These are phyloP conservation scores for cattle (Bos taurus) DNA, from an alignment of 2,113 vertebrate genomes.

Conservation along the genomic window DNA sequence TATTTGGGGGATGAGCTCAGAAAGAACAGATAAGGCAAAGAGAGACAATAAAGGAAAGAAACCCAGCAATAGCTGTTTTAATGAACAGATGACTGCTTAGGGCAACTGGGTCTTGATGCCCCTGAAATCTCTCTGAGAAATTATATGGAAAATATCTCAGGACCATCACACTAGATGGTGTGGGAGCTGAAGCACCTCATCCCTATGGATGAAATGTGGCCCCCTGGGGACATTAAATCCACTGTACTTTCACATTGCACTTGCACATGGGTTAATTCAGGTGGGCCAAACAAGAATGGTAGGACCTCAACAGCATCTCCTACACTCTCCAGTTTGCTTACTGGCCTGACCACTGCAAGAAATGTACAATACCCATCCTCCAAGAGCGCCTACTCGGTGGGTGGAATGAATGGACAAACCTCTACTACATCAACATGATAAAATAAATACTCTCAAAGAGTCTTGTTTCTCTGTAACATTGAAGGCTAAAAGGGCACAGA, in stretches of 20 bases:
- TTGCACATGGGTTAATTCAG: neutral
- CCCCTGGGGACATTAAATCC: neutral
- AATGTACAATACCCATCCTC: neutral
- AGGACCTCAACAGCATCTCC: neutral
- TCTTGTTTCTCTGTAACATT: neutral
- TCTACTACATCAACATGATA: too few species aligned
- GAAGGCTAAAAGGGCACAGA: neutral
- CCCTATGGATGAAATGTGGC: neutral
- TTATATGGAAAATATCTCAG: neutral
- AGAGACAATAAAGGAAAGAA: neutral
- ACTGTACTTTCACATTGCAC: neutral
- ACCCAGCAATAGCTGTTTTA: rapidly evolving
- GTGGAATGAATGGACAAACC: neutral
- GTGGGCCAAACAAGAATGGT: neutral
- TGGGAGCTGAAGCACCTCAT: neutral
- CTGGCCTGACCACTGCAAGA: neutral
- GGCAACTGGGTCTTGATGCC: neutral
- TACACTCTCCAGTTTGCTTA: neutral
- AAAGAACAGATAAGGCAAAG: neutral
- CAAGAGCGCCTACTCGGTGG: neutral
- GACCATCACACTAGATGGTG: neutral
- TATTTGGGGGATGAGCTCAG: neutral
- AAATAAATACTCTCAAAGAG: neutral
- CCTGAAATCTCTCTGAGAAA: neutral
- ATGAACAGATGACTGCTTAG: neutral